Percentiles rank a stretch among this genome's conserved stretches.
These are phyloP conservation scores for Neoaliturus tenellus DNA, from an alignment of 2,888 invertebrate genomes.

Conservation along the genomic window DNA sequence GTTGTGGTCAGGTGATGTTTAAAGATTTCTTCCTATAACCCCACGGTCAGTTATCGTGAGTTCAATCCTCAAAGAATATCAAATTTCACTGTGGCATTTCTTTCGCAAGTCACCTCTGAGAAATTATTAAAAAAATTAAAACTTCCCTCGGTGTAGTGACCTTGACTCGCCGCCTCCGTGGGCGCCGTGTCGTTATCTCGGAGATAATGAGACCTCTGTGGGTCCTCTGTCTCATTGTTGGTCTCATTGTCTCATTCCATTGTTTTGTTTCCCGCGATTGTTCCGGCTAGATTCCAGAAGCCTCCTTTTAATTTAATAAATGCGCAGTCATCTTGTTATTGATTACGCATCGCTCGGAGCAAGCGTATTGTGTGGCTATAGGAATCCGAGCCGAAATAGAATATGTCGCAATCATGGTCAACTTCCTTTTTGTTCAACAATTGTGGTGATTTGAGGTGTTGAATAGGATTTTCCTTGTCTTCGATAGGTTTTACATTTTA, in stretches of 20 bases:
- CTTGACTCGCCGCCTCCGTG: slow-evolving; percentile 1
- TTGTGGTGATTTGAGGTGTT: too few species aligned
- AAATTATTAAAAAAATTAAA: slow-evolving; percentile 2
- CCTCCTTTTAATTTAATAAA: slow-evolving; percentile 38
- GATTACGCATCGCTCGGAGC: background rate
- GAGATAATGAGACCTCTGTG: background rate
- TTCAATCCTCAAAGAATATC: too few species aligned
- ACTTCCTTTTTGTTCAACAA: too few species aligned
- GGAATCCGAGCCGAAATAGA: slow-evolving; percentile 15
- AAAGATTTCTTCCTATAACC: too few species aligned
- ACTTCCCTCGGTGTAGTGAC: background rate
- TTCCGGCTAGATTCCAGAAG: slow-evolving; percentile 12
- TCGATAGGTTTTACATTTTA: too few species aligned
- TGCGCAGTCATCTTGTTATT: slow-evolving; percentile 37
- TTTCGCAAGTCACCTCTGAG: background rate
- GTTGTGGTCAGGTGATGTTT: too few species aligned
- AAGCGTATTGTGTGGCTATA: background rate
- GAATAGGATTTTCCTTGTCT: too few species aligned
- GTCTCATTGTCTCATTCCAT: slow-evolving; percentile 22
- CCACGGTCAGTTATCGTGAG: too few species aligned
- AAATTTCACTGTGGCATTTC: too few species aligned
- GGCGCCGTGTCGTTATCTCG: background rate
- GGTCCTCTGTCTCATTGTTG: slow-evolving; percentile 14
- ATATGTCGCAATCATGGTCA: background rate
- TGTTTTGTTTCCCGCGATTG: slow-evolving; percentile 2